phyloP scores from a whole-genome alignment of 37 sponge, comb jelly and placozoan species.

The Haliclona indistincta region DNA sequence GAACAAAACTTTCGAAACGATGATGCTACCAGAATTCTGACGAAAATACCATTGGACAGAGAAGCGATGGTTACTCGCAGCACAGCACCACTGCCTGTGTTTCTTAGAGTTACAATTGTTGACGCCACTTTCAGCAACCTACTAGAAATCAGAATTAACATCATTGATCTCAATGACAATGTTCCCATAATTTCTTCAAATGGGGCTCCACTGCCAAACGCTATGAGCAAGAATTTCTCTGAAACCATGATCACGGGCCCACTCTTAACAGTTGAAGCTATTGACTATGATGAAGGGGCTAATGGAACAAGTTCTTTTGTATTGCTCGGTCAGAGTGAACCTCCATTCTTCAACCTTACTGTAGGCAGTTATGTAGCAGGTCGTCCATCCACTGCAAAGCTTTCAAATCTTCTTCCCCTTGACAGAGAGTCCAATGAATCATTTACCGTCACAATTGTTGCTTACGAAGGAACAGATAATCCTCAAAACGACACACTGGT shows the following conservation, averaged over 20 bases:
- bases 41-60: neutral
- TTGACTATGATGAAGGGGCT: slow-evolving; percentile 41
- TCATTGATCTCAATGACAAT: slow-evolving; percentile 69
- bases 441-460: slow-evolving; percentile 8
- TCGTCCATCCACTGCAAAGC: neutral
- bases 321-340: neutral
- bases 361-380: neutral
- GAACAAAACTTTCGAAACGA: neutral
- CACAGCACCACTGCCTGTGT: neutral
- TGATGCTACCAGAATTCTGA: neutral
- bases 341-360: neutral
- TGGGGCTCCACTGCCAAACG: no score
- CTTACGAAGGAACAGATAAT: slow-evolving; percentile 19
- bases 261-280: neutral
- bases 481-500: neutral
- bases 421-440: slow-evolving; percentile 12
- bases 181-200: slow-evolving; percentile 36
- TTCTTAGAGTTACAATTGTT: neutral
- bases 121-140: neutral
- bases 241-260: neutral
- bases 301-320: slow-evolving; percentile 15
- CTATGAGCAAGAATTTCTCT: no score
- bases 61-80: slow-evolving; percentile 6
- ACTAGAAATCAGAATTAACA: slow-evolving; percentile 2
- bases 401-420: neutral